Evolutionary conservation across 2,113 vertebrate genomes (phyloP).

Genomic region (Hippocampus comes): DNA sequence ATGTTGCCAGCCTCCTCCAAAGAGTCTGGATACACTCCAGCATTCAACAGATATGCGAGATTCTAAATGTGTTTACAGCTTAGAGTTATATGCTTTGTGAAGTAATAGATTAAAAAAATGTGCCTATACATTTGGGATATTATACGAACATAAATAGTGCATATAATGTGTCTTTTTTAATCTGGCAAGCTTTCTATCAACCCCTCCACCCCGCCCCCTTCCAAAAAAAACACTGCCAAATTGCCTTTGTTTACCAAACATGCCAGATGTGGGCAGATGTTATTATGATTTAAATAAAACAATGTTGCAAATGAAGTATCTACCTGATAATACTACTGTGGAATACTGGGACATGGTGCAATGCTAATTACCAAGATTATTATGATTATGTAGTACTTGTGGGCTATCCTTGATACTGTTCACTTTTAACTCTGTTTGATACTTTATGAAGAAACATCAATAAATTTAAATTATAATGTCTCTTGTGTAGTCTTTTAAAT

Average conservation of each 20-base stretch:
- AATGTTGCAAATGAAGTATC: constrained; percentile 27
- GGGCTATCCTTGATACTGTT: constrained; percentile 43
- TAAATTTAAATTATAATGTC: constrained; percentile 57
- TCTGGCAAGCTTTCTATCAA: constrained; percentile 54
- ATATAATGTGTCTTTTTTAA: constrained; percentile 44
- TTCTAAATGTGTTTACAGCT: constrained; percentile 61
- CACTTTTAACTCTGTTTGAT: constrained; percentile 56
- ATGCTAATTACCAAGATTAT: constrained; percentile 54
- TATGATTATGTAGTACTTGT: constrained; percentile 58
- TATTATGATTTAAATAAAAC: constrained; percentile 51
- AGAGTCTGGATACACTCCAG: constrained; percentile 41
- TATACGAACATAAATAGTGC: constrained; percentile 22
- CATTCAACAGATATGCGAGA: constrained; percentile 47
- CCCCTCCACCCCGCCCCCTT: constrained; percentile 1
- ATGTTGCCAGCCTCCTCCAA: constrained; percentile 77
- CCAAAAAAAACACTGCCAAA: constrained; percentile 44
- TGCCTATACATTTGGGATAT: constrained; percentile 7
- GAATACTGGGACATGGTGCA: constrained; percentile 67
- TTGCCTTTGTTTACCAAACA: constrained; percentile 62
- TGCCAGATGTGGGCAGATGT: constrained; percentile 46
- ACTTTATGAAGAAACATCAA: constrained; percentile 59
- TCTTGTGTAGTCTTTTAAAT: neutral
- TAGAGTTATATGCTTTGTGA: constrained; percentile 24
- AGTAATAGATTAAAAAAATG: constrained; percentile 11
- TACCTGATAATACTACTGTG: constrained; percentile 43